These are phyloP conservation scores for Geopemphigus sp. DNA, from an alignment of 1,140 invertebrate genomes.

Conservation along the genomic window DNA sequence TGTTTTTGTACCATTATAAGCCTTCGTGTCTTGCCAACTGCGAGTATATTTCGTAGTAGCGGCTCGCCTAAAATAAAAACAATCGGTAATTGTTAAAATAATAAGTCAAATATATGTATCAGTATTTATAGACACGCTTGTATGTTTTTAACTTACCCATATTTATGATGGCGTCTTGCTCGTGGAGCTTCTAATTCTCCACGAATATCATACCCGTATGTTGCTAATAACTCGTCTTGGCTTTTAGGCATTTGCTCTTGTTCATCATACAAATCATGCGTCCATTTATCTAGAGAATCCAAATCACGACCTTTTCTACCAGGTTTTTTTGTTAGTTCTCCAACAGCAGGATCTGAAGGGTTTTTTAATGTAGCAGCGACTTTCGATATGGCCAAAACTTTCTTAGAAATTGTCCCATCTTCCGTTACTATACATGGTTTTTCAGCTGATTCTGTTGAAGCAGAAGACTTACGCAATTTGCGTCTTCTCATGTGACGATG, in stretches of 20 bases:
- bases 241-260: slow-evolving; percentile 4
- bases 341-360: not conserved
- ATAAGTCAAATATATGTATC: too few relatives aligned
- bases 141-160: too few relatives aligned
- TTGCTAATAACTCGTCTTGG: slow-evolving; percentile 13
- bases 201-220: slow-evolving; percentile 34
- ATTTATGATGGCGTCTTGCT: slow-evolving; percentile 34
- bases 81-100: too few relatives aligned
- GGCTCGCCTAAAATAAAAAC: slow-evolving; percentile 20
- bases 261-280: slow-evolving; percentile 37
- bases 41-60: slow-evolving; percentile 23
- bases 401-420: not conserved
- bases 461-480: not conserved
- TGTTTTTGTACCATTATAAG: not conserved
- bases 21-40: slow-evolving; percentile 40
- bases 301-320: not conserved
- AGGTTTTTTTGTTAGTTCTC: not conserved
- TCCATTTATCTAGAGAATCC: slow-evolving; percentile 9
- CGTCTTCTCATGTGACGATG: not conserved
- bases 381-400: slow-evolving; percentile 20
- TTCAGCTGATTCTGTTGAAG: not conserved
- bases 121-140: too few relatives aligned
- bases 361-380: not conserved
- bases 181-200: slow-evolving; percentile 18
- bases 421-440: not conserved